Base-by-base conservation (phyloP, 2,113 vertebrate species). In the Dicerorhinus sumatrensis region DNA sequence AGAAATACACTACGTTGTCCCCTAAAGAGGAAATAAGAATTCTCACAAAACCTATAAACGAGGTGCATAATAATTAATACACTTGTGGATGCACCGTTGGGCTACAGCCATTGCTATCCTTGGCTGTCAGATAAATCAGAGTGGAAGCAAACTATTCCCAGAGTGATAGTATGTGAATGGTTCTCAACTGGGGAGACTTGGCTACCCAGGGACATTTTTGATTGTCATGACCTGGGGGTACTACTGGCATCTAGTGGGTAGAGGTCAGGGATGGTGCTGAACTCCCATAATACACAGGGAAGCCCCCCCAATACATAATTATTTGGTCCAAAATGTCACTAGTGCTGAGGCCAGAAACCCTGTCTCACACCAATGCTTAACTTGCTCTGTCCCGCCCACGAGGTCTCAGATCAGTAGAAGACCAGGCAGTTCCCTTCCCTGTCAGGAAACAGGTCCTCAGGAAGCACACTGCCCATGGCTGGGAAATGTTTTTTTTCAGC, bases 401-500 rank as follows among this genome's bases (percentile, higher is more conserved):
- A 42, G 83, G 31, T 83, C 89, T 85, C 14, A 29, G 60, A 60
- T 95, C 33, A 95, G 72, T 89, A 69, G 29, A 39, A 63, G 29
- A 60, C 83, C 4, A 85, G 51, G 62, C 72, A 85, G 76, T 51
- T 95, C 87, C 73, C 63, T 5, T 18, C 4, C 62, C 18, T 21
- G 92, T 81, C 86, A 5, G 5, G 82, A 92, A 72, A 11, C 8
- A 82, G 16, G 8, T 39, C 85, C 42, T 48, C 83, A 96, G 97
- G 16, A 12, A 97, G 33, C 4, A 82, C n/a, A n/a, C 23, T 48
- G 2, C 70, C 96, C 33, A 56, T 42, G 80, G 67, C 46, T 17
- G 39, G 75, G 33, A 89, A n/a, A 81, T 80, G 85, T 25, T 89
- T 96, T 79, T n/a, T 92, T 98, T 95, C 42, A 94, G 60, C 72